Evolutionary conservation across 1,140 invertebrate genomes (phyloP).

Genomic region (Apocrypta bakeri): DNA sequence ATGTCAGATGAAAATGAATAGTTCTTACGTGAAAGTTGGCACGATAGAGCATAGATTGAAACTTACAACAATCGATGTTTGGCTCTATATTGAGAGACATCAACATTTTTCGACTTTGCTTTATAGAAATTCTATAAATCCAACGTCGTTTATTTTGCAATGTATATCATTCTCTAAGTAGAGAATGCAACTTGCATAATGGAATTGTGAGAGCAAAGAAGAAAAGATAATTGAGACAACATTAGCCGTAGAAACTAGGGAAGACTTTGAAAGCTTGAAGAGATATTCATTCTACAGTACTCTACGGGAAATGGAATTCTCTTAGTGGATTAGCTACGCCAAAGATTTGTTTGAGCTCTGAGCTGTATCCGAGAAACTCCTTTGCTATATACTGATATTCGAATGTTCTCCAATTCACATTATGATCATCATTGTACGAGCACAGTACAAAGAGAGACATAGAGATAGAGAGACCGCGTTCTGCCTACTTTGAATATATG

Average conservation of each 20-base stretch:
- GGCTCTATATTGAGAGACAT: not conserved
- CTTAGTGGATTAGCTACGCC: constrained; percentile 22
- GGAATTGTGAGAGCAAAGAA: not conserved
- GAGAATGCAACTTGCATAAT: too few species aligned
- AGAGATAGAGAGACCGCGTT: not conserved
- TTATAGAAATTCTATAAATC: too few species aligned
- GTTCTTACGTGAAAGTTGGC: not conserved
- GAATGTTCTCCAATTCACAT: constrained; percentile 15
- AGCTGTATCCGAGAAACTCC: constrained; percentile 11
- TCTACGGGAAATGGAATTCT: constrained; percentile 22
- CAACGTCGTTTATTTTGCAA: too few species aligned
- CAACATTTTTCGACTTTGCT: not conserved
- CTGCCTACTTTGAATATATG: constrained; percentile 21
- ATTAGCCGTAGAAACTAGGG: not conserved
- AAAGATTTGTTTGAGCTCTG: constrained; percentile 22
- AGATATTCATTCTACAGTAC: not conserved
- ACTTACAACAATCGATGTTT: constrained; percentile 21
- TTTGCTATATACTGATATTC: not conserved
- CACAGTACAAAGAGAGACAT: not conserved
- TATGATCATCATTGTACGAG: constrained; percentile 28
- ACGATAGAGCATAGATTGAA: constrained; percentile 8
- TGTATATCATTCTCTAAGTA: too few species aligned
- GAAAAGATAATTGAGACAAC: not conserved
- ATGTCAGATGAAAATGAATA: not conserved
- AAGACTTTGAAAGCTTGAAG: not conserved